Conservation (phyloP, 2,113 vertebrate genomes). For the Eretmochelys imbricata region DNA sequence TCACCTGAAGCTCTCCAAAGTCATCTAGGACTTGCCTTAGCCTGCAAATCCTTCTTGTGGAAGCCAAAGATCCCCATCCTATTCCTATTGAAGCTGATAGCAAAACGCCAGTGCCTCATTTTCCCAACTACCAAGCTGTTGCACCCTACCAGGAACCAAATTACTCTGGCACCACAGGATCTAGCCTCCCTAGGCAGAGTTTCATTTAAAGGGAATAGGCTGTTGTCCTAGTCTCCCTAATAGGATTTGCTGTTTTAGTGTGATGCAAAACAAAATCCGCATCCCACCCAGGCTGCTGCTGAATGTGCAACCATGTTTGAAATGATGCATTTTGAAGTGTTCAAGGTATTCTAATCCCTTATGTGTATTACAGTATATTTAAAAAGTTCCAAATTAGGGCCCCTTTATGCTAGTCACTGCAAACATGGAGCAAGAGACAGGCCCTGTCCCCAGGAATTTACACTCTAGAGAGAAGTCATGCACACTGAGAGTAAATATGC, state of each 20-base stretch:
- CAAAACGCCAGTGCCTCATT: not conserved
- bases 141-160: not conserved
- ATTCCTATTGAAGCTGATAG: not conserved
- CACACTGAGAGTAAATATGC: not conserved
- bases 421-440: not conserved
- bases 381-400: rapidly evolving
- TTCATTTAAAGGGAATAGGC: not conserved
- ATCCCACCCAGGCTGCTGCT: not conserved
- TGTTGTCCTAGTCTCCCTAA: not conserved
- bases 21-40: not conserved
- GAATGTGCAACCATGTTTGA: not conserved
- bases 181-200: not conserved
- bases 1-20: not conserved
- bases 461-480: not conserved
- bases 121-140: not conserved
- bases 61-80: not conserved
- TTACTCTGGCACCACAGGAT: not conserved
- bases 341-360: rapidly evolving
- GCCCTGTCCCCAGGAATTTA: not conserved
- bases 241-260: not conserved
- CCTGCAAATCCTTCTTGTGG: not conserved
- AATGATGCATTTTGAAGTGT: not conserved
- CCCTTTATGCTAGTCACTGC: not conserved
- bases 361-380: rapidly evolving
- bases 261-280: not conserved